These are phyloP conservation scores for Dendrolimus pini DNA, from an alignment of 2,888 invertebrate genomes.

Conservation along the genomic window DNA sequence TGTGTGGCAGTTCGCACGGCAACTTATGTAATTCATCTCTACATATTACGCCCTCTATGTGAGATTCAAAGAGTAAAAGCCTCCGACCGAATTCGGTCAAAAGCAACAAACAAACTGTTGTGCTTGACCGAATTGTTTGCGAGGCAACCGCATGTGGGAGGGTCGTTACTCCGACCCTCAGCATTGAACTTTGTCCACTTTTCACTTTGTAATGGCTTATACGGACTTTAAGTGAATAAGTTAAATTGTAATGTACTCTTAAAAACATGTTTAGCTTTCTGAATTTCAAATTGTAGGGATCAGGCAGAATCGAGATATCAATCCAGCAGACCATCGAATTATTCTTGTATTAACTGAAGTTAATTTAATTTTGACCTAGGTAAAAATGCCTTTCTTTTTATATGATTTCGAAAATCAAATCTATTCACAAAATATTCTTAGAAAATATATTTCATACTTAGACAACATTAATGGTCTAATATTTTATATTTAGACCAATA, in stretches of 20 bases:
- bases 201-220: not conserved
- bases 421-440: too few species aligned
- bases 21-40: too few species aligned
- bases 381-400: too few species aligned
- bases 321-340: not conserved
- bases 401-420: too few species aligned
- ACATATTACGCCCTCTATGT: too few species aligned
- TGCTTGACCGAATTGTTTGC: not conserved
- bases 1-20: too few species aligned
- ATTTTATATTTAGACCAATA: too few species aligned
- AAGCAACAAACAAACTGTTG: not conserved
- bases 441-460: too few species aligned
- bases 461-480: too few species aligned
- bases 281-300: not conserved
- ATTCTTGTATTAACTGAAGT: too few species aligned
- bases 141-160: not conserved
- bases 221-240: not conserved
- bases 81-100: not conserved
- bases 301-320: not conserved
- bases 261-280: not conserved
- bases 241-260: not conserved
- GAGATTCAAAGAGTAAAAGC: not conserved
- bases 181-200: not conserved
- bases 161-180: not conserved
- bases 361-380: too few species aligned